A percentile compares a stretch with the other conserved stretches of the same genome.
These are phyloP conservation scores for Nymphalis urticae DNA, from an alignment of 2,888 invertebrate genomes.

Conservation along the genomic window DNA sequence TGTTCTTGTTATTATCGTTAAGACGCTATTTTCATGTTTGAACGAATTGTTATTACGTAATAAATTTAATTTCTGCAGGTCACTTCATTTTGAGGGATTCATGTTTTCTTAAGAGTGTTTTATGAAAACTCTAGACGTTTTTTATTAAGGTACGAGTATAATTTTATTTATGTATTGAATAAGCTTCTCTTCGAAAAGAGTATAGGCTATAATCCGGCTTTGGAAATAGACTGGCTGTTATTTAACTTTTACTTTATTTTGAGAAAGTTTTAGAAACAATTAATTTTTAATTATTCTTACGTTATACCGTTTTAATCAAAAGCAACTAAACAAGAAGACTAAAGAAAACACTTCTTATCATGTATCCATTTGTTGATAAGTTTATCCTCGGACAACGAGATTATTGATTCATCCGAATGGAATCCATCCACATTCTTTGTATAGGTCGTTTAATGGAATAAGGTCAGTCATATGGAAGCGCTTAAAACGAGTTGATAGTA, in stretches of 20 bases:
- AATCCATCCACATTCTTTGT: conserved; percentile 31
- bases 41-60: background rate
- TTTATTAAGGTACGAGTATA: too few species aligned
- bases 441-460: conserved; percentile 27
- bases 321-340: too few species aligned
- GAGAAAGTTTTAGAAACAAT: background rate
- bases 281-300: background rate
- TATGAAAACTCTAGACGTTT: too few species aligned
- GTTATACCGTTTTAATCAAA: background rate
- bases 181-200: too few species aligned
- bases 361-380: conserved; percentile 20
- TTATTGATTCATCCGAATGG: conserved; percentile 36
- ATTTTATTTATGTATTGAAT: too few species aligned
- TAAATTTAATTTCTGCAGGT: too few species aligned
- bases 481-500: conserved; percentile 11
- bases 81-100: too few species aligned
- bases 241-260: too few species aligned
- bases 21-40: background rate
- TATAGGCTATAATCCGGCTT: too few species aligned
- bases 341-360: conserved; percentile 12
- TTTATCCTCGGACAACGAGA: conserved; percentile 17
- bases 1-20: background rate
- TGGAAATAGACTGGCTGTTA: too few species aligned
- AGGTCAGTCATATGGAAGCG: conserved; percentile 19
- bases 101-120: too few species aligned